Base-by-base conservation (phyloP, 2,888 invertebrate species). In the Perdita meconis region DNA sequence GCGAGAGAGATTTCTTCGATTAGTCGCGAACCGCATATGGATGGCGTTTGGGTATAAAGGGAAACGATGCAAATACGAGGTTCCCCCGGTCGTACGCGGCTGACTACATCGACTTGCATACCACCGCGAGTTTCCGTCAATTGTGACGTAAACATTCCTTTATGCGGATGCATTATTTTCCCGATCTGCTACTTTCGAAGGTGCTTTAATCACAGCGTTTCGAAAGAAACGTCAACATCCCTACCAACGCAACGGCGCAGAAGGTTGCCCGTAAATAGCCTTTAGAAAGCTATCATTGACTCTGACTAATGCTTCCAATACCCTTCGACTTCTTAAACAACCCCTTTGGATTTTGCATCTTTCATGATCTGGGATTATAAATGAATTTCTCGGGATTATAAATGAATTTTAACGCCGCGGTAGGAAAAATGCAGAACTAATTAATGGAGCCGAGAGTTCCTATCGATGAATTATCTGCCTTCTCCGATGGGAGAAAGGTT, bases 1-100 rank as follows among this genome's bases (percentile, higher is more conserved):
- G 53, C n/a, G 63, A 67, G 57, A 77, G 71, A 80, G 79, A 80
- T 78, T 86, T 87, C 79, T 84, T 82, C 83, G 80, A 85, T 85
- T 73, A 68, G 57, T 55, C 73, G 50, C 61, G 65, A 60, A 50
- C 51, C 65, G 57, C 44, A 57, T 16, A 55, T 51, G 56, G 65
- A 57, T 51, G 40, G 34, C 36, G 47, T 63, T 64, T 16, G 30
- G 56, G 51, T 53, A n/a, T 50, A 70, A 69, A 71, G 34, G 59
- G 26, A 60, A 53, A 65, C 47, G 61, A 78, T 78, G 72, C 66
- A 72, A 53, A 60, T 50, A 55, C 53, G 66, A 75, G 24, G 63
- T 73, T 53, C 38, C 55, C 10, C 22, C 42, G 10, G 19, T 4
- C 44, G 13, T 60, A 63, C 8, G 6, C 50, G 36, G 16, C 24